These are phyloP conservation scores for Noctuana brunneofusca DNA, from an alignment of 2,888 invertebrate species.

Conservation along the genomic window DNA sequence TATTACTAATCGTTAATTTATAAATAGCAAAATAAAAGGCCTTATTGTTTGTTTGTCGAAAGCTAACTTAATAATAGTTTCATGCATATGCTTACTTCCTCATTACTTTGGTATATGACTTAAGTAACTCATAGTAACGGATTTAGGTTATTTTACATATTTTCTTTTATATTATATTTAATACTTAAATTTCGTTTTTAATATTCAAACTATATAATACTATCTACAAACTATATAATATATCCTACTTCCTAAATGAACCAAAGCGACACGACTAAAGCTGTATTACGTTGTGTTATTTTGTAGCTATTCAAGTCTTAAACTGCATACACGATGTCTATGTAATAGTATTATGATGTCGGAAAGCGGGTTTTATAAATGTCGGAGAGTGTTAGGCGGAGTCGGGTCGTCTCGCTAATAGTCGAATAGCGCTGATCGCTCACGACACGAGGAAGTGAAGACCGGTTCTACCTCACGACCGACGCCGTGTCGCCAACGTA, in stretches of 20 bases:
- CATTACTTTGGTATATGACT: no score
- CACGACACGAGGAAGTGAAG: constrained; percentile 62
- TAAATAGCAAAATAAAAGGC: neutral
- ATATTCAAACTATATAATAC: no score
- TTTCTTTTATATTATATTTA: no score
- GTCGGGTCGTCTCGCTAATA: constrained; percentile 51
- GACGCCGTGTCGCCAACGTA: constrained; percentile 60
- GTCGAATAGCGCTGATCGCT: constrained; percentile 66
- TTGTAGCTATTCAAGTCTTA: neutral
- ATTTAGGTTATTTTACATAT: no score
- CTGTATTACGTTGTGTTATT: neutral
- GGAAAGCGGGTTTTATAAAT: constrained; percentile 15
- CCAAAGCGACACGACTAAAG: neutral
- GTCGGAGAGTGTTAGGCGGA: constrained; percentile 39
- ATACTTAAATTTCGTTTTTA: no score
- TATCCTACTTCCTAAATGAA: no score
- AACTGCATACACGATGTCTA: neutral
- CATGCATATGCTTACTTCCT: neutral
- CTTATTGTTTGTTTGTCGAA: constrained; percentile 3
- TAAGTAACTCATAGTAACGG: no score
- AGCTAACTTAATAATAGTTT: neutral
- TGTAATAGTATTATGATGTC: constrained; percentile 10
- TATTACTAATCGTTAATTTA: constrained; percentile 21
- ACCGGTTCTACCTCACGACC: constrained; percentile 63
- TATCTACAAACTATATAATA: no score